Evolutionary conservation across 2,797 vertebrate species (phyloP).

Genomic region (Anguilla marmorata): DNA sequence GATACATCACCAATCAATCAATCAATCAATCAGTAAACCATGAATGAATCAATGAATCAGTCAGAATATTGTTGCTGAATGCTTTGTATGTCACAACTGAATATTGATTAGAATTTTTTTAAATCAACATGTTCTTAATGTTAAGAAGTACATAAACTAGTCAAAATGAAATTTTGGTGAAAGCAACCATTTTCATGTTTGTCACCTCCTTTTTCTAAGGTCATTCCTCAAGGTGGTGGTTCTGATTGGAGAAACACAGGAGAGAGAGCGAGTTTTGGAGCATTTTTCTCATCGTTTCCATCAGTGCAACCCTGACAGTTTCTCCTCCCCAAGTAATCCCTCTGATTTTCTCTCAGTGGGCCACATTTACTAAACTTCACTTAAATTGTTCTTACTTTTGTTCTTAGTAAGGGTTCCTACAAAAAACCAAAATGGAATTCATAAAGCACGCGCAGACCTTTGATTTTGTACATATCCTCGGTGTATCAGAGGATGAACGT

Average conservation of each 20-base stretch:
- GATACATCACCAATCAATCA: neutral
- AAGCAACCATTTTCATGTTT: neutral
- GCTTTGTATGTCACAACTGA: neutral
- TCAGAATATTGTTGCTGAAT: neutral
- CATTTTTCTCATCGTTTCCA: conserved; percentile 83
- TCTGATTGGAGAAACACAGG: conserved; percentile 90
- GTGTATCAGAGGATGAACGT: no score
- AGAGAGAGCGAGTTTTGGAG: conserved; percentile 85
- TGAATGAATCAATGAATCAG: neutral
- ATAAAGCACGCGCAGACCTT: no score
- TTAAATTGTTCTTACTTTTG: no score
- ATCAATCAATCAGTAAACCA: neutral
- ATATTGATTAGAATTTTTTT: neutral
- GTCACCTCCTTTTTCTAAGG: conserved; percentile 56
- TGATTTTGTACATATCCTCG: no score
- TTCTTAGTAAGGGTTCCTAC: no score
- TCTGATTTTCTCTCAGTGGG: neutral
- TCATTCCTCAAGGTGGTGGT: conserved; percentile 83
- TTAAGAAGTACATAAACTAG: neutral
- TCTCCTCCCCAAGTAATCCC: conserved; percentile 72
- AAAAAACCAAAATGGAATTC: no score
- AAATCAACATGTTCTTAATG: neutral
- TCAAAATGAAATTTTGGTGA: neutral
- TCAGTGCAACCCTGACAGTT: conserved; percentile 76
- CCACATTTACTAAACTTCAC: no score